A percentile compares a stretch with the other conserved stretches of the same genome.
Evolutionary conservation across 2,888 invertebrate genomes (phyloP).

Genomic region (Cyclophora albipunctata): DNA sequence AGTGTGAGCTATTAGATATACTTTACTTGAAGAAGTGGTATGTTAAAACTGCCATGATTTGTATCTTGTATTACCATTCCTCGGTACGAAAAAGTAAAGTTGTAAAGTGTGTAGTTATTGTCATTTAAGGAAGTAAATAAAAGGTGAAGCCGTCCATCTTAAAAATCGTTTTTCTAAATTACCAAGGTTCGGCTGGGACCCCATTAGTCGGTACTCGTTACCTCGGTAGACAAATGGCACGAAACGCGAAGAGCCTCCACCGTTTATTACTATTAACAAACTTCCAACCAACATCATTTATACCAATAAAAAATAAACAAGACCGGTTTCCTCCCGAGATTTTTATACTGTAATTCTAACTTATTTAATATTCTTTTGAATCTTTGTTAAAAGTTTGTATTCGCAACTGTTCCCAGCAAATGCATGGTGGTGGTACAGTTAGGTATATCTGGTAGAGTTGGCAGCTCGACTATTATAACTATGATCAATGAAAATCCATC

Average conservation of each 20-base stretch:
- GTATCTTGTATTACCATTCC: too few species aligned
- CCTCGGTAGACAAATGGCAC: constrained; percentile 48
- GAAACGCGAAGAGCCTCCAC: constrained; percentile 40
- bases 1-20: too few species aligned
- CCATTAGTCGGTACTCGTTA: constrained; percentile 49
- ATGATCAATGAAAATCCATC: constrained; percentile 29
- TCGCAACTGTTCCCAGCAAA: constrained; percentile 2
- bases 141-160: constrained; percentile 29
- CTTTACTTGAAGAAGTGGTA: too few species aligned
- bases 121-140: constrained; percentile 19
- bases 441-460: too few species aligned
- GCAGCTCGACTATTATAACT: too few species aligned
- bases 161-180: constrained; percentile 54
- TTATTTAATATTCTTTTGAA: constrained; percentile 24
- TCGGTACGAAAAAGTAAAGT: too few species aligned
- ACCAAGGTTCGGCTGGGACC: constrained; percentile 37
- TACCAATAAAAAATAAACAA: constrained; percentile 46
- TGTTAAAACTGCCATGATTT: too few species aligned
- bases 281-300: constrained; percentile 48
- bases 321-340: constrained; percentile 8
- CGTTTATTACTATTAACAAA: constrained; percentile 59
- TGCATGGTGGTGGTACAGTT: too few species aligned
- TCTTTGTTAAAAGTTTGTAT: constrained; percentile 6
- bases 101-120: too few species aligned
- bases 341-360: constrained; percentile 21